Evolutionary conservation across 2,888 invertebrate genomes (phyloP).

Genomic region (Parnassius apollo): DNA sequence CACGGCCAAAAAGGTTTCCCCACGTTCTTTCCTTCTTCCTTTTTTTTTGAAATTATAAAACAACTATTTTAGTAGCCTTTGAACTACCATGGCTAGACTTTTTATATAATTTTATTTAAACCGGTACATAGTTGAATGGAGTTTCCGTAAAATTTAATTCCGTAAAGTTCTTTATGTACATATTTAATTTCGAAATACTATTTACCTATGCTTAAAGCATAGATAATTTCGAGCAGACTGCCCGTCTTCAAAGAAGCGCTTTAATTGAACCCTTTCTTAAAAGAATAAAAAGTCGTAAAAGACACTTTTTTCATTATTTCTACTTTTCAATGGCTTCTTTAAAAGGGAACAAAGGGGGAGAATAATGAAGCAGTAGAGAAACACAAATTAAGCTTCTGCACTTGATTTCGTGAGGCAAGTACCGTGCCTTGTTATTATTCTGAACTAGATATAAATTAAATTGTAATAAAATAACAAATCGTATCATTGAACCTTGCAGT

Average conservation of each 20-base stretch:
- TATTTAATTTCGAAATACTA: constrained; percentile 3
- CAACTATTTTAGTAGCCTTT: no score
- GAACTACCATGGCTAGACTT: no score
- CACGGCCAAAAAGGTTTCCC: no score
- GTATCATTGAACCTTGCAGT: no score
- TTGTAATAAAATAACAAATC: background rate
- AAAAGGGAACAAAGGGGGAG: constrained; percentile 22
- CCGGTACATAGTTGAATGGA: no score
- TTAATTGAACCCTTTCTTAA: constrained; percentile 44
- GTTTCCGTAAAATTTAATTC: no score
- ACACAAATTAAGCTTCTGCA: constrained; percentile 21
- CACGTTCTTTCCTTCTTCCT: no score
- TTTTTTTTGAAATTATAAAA: no score
- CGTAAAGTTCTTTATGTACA: no score
- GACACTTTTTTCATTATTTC: constrained; percentile 27
- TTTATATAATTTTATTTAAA: no score
- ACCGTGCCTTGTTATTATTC: constrained; percentile 3
- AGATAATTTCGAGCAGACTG: constrained; percentile 1
- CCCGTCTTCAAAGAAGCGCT: constrained; percentile 43
- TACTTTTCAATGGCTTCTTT: constrained; percentile 23
- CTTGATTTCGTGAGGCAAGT: constrained; percentile 19
- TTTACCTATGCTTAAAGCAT: constrained; percentile 1
- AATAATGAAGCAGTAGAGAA: constrained; percentile 25
- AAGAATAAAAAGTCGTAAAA: constrained; percentile 38
- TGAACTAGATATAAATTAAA: background rate